Base-by-base conservation (phyloP, 2,888 invertebrate species). In the Hemithea aestivaria region DNA sequence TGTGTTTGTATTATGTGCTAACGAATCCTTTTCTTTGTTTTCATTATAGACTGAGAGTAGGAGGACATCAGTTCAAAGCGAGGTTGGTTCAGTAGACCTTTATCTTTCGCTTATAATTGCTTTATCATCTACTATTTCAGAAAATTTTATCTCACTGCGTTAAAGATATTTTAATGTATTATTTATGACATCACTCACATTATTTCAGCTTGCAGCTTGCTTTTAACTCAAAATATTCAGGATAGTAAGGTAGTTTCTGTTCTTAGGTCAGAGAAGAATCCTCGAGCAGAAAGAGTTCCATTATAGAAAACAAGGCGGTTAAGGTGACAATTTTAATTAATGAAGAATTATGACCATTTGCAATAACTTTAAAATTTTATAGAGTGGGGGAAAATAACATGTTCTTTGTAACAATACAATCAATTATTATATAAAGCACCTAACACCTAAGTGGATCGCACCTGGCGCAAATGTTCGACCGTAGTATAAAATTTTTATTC, bases 241-340 rank as follows among this genome's bases (percentile, higher is more conserved):
- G 2, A 16, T 16, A 16, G 16, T 16, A 16, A 16, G 5, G 5
- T 4, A 16, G 3, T 16, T 16, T 16, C 5, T 5, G 5, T 16
- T 16, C 16, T 16, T 16, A 16, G 16, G 64, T 68, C 42, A 72
- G 64, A 35, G 71, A 79, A 49, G 80, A 82, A 61, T 56, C 71
- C 20, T 82, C 16, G 43, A 87, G 87, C 51, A 68, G 87, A 41
- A 75, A 76, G 46, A 77, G 84, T 56, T 87, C 87, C 7, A 56
- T 78, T 23, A 62, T 80, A 30, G 85, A 87, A 58, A 77, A 74
- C 53, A 84, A 82, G 55, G 73, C 73, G 32, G 53, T 80, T 41
- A 84, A 85, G 77, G 85, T 82, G 62, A 62, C 48, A 31, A 12
- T 20, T 11, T 32, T 16, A 16, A 35, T 31, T 29, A 20, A 29